Evolutionary conservation across 30 jellyfish, hydroid and myxozoan genomes (phyloP).

Genomic region (Hydra vulgaris): DNA sequence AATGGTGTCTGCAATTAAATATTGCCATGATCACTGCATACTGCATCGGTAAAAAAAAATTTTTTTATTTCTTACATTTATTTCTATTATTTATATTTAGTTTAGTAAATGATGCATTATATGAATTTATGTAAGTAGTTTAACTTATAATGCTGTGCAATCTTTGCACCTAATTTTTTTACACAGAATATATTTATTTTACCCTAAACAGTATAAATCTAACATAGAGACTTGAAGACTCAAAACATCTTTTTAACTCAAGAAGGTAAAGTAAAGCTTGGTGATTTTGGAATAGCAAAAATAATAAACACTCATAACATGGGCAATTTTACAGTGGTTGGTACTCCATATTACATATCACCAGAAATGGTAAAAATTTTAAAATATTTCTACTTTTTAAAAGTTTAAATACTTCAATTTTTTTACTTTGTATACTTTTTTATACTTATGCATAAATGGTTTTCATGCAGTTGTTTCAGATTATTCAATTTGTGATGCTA

Average conservation of each 20-base stretch:
- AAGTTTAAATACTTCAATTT: too few species aligned
- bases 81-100: background rate
- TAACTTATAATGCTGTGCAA: too few species aligned
- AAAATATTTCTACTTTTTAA: too few species aligned
- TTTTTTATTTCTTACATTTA: background rate
- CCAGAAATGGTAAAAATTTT: constrained; percentile 85
- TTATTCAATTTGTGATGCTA: too few species aligned
- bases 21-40: constrained; percentile 62
- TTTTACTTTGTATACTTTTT: background rate
- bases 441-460: background rate
- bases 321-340: constrained; percentile 78
- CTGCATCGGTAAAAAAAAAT: constrained; percentile 47
- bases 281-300: constrained; percentile 91
- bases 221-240: constrained; percentile 72
- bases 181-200: too few species aligned
- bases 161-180: too few species aligned
- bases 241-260: constrained; percentile 65
- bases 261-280: constrained; percentile 78
- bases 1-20: constrained; percentile 75
- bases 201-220: too few species aligned
- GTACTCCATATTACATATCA: constrained; percentile 88
- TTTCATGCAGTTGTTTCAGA: too few species aligned
- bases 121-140: too few species aligned
- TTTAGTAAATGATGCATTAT: too few species aligned
- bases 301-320: constrained; percentile 70